Conservation (phyloP, 1,140 invertebrate genomes). For the Trachymyrmex septentrionalis region DNA sequence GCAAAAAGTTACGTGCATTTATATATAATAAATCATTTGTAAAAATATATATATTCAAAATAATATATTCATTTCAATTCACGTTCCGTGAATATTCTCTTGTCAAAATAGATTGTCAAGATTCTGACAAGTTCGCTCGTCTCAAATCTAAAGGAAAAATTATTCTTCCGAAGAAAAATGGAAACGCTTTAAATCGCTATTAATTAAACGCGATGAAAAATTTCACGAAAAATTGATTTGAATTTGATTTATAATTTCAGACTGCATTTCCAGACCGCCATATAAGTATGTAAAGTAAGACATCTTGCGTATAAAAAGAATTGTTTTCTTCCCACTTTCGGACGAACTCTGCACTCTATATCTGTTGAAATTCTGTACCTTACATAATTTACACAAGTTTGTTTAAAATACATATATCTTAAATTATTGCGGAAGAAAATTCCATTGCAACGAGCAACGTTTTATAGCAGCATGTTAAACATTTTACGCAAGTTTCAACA, state of each 20-base stretch:
- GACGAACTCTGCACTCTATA: background rate
- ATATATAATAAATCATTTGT: background rate
- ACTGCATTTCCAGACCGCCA: background rate
- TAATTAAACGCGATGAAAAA: background rate
- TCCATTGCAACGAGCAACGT: background rate
- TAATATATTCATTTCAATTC: background rate
- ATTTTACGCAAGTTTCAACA: background rate
- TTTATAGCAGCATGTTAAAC: background rate
- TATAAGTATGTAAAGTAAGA: background rate
- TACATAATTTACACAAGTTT: background rate
- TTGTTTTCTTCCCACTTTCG: background rate
- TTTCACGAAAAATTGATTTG: slow-evolving; percentile 14
- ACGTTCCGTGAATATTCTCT: background rate
- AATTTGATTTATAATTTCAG: slow-evolving; percentile 31
- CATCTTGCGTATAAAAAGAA: background rate
- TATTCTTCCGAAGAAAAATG: slow-evolving; percentile 1
- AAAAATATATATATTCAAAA: slow-evolving; percentile 3
- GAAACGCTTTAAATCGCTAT: background rate
- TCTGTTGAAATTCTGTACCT: background rate
- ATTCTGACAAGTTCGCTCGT: too few relatives aligned
- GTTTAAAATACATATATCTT: background rate
- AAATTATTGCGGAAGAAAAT: background rate
- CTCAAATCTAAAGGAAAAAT: background rate
- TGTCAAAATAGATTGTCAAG: background rate
- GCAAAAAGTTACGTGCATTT: background rate